A percentile compares a stretch with the other conserved stretches of the same genome.
phyloP scores from a whole-genome alignment of 1,140 invertebrate genomes.

The Calycopis cecrops region DNA sequence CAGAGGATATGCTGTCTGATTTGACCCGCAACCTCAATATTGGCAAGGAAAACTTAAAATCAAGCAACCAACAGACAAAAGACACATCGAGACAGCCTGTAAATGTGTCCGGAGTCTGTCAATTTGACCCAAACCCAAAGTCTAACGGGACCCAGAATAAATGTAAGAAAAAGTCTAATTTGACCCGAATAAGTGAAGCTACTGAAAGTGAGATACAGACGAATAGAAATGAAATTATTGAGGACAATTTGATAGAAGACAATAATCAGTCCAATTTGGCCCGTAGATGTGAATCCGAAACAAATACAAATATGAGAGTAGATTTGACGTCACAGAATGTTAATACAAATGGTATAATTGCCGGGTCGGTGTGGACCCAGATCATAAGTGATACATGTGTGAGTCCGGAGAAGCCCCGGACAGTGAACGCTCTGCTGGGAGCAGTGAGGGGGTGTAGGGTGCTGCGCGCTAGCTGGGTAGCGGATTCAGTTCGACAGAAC shows the following conservation, averaged over 20 bases:
- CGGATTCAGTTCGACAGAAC: slow-evolving; percentile 28
- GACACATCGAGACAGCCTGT: too few relatives aligned
- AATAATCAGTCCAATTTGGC: too few relatives aligned
- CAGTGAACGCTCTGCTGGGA: slow-evolving; percentile 44
- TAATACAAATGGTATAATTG: neutral
- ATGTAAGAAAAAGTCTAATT: too few relatives aligned
- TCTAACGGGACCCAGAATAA: too few relatives aligned
- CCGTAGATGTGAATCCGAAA: too few relatives aligned
- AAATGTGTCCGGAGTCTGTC: too few relatives aligned
- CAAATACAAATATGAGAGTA: too few relatives aligned
- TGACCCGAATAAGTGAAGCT: too few relatives aligned
- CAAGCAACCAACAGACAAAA: neutral
- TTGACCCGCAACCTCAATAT: slow-evolving; percentile 13
- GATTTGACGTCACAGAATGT: neutral
- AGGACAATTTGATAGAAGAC: too few relatives aligned
- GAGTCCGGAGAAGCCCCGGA: slow-evolving; percentile 35
- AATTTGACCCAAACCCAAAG: too few relatives aligned
- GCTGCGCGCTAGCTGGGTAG: slow-evolving; percentile 37
- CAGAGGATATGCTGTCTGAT: neutral
- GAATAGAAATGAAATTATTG: too few relatives aligned
- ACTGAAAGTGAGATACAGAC: too few relatives aligned
- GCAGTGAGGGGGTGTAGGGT: slow-evolving; percentile 50
- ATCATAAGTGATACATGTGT: slow-evolving; percentile 14
- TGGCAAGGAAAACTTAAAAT: slow-evolving; percentile 16
- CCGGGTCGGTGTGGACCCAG: neutral